Evolutionary conservation across 2,888 invertebrate genomes (phyloP).

Genomic region (Drosophila setosimentum): DNA sequence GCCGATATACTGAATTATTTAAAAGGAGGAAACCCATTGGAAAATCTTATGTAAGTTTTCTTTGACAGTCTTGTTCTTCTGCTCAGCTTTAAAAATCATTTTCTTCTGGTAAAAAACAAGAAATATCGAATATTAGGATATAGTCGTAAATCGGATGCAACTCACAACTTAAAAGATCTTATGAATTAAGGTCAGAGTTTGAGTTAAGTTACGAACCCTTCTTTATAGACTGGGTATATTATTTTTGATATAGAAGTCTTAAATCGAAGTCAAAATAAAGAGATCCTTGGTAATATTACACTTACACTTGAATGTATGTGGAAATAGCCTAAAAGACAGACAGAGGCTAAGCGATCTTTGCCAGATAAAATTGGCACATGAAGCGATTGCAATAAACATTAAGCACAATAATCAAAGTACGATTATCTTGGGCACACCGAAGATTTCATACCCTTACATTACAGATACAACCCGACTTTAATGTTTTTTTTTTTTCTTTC

Average conservation of each 20-base stretch:
- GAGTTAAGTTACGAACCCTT: neutral
- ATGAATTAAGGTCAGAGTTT: neutral
- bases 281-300: neutral
- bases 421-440: neutral
- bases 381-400: neutral
- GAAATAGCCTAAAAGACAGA: neutral
- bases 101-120: no score
- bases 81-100: neutral
- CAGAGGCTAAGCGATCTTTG: neutral
- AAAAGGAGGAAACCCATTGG: neutral
- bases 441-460: neutral
- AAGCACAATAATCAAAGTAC: neutral
- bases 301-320: neutral
- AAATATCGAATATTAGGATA: neutral
- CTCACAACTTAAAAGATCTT: neutral
- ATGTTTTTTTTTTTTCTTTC: no score
- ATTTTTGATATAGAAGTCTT: neutral
- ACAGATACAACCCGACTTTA: neutral
- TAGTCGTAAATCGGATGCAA: neutral
- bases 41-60: neutral
- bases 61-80: neutral
- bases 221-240: neutral
- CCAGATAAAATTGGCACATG: constrained; percentile 2
- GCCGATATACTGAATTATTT: neutral
- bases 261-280: neutral